phyloP scores from a whole-genome alignment of 2,797 vertebrate species.

The Silurus aristotelis region DNA sequence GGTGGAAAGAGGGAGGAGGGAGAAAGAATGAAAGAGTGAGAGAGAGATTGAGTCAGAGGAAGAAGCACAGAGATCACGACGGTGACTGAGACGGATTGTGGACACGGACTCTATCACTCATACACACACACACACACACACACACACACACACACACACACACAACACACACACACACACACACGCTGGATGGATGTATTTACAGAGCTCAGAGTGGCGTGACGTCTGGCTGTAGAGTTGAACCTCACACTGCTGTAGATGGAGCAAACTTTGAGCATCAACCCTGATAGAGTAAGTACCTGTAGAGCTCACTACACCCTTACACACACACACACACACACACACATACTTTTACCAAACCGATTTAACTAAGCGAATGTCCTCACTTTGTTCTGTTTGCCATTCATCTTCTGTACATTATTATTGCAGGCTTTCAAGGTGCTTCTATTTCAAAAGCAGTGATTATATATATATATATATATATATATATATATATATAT shows the following conservation, averaged over 20 bases:
- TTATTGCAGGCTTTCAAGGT: neutral
- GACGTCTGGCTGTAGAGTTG: slow-evolving; percentile 62
- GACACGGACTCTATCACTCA: slow-evolving; percentile 44
- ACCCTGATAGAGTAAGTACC: slow-evolving; percentile 67
- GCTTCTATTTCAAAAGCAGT: neutral
- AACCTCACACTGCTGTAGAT: slow-evolving; percentile 74
- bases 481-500: neutral
- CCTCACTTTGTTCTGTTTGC: neutral
- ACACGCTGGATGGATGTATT: slow-evolving; percentile 66
- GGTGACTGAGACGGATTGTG: slow-evolving; percentile 57
- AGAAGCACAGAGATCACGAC: slow-evolving; percentile 64
- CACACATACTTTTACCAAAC: slow-evolving; percentile 3
- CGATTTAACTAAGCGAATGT: neutral
- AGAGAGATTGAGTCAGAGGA: slow-evolving; percentile 46
- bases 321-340: slow-evolving; percentile 8
- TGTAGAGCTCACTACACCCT: slow-evolving; percentile 17
- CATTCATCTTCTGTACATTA: neutral
- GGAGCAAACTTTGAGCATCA: slow-evolving; percentile 78
- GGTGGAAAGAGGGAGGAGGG: slow-evolving; percentile 65
- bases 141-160: slow-evolving; percentile 35
- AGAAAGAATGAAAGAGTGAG: slow-evolving; percentile 37
- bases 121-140: slow-evolving; percentile 25
- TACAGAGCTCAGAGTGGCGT: slow-evolving; percentile 57
- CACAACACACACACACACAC: slow-evolving; percentile 32
- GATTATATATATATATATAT: too few species aligned